phyloP scores from a whole-genome alignment of 2,888 invertebrate genomes.

The Tetrapedia diversipes region DNA sequence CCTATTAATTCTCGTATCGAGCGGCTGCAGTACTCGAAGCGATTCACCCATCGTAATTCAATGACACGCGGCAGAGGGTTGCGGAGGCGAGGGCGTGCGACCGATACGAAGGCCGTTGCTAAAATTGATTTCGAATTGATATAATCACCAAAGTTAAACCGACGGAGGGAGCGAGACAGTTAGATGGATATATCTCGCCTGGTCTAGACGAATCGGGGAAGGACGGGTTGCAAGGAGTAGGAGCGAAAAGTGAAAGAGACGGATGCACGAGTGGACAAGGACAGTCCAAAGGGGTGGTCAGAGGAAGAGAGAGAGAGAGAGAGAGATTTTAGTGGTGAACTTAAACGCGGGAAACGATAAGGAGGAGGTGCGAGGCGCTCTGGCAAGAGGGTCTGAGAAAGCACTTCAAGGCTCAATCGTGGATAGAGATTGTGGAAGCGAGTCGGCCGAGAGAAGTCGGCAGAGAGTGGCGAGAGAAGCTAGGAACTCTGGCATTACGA shows the following conservation, averaged over 20 bases:
- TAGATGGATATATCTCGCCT: constrained; percentile 18
- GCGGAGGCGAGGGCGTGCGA: constrained; percentile 31
- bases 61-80: constrained; percentile 63
- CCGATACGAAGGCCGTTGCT: constrained; percentile 63
- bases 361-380: constrained; percentile 42
- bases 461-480: neutral
- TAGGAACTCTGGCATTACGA: constrained; percentile 18
- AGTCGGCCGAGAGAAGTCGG: neutral
- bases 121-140: constrained; percentile 74
- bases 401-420: constrained; percentile 53
- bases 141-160: constrained; percentile 69
- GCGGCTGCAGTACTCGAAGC: constrained; percentile 68
- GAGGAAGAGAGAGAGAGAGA: neutral
- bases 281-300: too few species aligned
- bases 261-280: constrained; percentile 15
- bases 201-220: constrained; percentile 3
- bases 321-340: constrained; percentile 13
- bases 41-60: constrained; percentile 72
- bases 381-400: constrained; percentile 28
- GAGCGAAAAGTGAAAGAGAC: constrained; percentile 3
- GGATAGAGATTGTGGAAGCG: constrained; percentile 41
- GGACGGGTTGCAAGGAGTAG: constrained; percentile 2
- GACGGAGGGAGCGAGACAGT: constrained; percentile 31
- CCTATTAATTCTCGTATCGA: constrained; percentile 72
- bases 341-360: constrained; percentile 38